Evolutionary conservation across 92 coral and sea anemone genomes (phyloP), one percentile per base, ranked within the genome.

Genomic region (Porites cylindrica): DNA sequence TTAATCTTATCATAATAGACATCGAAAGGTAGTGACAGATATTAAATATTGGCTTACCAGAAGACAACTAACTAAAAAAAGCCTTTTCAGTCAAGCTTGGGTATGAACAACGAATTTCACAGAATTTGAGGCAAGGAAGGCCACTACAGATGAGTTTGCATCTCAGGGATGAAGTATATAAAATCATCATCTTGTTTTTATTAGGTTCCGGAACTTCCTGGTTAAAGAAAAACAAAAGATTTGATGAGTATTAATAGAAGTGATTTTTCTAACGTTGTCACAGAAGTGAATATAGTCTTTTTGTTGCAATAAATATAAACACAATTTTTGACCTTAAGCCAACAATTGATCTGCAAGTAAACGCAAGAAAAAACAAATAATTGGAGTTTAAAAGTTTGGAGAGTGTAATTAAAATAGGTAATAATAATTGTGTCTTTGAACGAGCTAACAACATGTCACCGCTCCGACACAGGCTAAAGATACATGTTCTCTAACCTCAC

Each of bases 151-250:
- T 32, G 23, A 67, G 80, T 73, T 68, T 73, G 79, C 47, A 66
- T 88, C 76, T 71, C 83, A 80, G 75, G 76, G 86, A 81, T 72
- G 82, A 64, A 68, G 88, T 82, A 77, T 61, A 54, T 78, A 1
- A 62, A 19, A 29, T 13, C 70, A 92, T 95, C 96, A 95, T 95
- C 94, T 95, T 83, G 88, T 88, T 82, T 87, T 93, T 78, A 82
- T 78, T 63, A 81, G 94, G 86, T 91, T 93, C 93, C 88, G 81
- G 66, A 75, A 71, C 87, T 93, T 93, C 96, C 98, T 95, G 91
- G 20, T 18, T 61, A 19, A 19, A 65, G 52, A 63, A 76, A 56
- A 23, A 47, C 13, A 38, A 16, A 64, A 43, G 38, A 64, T 11
- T 24, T 18, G 3, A 62, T 67, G 72, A 67, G 13, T 14, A 21